phyloP scores from a whole-genome alignment of 2,888 invertebrate species.

The Clistopyga incitator region DNA sequence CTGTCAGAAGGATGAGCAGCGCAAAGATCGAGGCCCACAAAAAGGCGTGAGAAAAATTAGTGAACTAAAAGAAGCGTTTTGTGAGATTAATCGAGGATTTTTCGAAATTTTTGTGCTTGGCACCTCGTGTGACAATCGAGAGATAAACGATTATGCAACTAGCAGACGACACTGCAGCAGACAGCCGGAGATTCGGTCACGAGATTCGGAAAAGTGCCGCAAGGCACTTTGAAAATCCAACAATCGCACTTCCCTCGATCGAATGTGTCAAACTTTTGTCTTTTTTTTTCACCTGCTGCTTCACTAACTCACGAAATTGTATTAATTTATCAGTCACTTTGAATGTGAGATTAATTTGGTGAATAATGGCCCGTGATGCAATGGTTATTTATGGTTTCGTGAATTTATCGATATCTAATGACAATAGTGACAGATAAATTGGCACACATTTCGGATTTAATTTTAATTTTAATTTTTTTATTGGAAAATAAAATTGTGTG shows the following conservation, averaged over 20 bases:
- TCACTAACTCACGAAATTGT: neutral
- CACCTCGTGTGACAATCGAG: neutral
- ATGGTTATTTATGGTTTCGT: too few relatives aligned
- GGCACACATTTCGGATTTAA: too few relatives aligned
- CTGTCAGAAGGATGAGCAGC: slow-evolving; percentile 42
- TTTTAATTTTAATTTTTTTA: too few relatives aligned
- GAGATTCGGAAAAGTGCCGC: neutral
- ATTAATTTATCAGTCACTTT: too few relatives aligned
- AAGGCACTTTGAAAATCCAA: neutral
- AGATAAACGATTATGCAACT: slow-evolving; percentile 37
- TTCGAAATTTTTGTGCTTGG: neutral
- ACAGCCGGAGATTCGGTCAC: neutral
- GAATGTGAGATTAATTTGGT: too few relatives aligned
- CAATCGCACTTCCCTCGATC: neutral
- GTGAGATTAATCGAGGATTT: neutral
- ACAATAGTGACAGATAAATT: too few relatives aligned
- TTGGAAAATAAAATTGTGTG: too few relatives aligned
- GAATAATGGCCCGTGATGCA: too few relatives aligned
- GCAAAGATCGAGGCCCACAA: slow-evolving; percentile 15
- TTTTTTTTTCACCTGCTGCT: neutral
- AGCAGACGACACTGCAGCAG: slow-evolving; percentile 13
- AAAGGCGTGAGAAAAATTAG: slow-evolving; percentile 51
- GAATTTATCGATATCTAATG: too few relatives aligned
- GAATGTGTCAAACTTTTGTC: neutral
- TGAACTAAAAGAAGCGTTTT: neutral